These are phyloP conservation scores for Caenorhabditis zanzibari DNA, from an alignment of 2,888 invertebrate genomes.

Conservation along the genomic window DNA sequence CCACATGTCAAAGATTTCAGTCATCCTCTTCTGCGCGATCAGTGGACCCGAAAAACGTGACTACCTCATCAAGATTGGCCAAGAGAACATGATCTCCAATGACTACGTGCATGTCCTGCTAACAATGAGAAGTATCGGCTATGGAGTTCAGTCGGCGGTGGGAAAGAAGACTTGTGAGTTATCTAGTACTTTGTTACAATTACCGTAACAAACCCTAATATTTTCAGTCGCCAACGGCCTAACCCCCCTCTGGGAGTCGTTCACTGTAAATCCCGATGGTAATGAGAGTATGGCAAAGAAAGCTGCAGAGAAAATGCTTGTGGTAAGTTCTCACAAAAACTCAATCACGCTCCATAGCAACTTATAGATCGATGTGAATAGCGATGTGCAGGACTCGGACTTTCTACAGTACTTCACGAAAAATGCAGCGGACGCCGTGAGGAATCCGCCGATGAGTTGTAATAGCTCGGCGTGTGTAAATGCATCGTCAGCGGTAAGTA, in stretches of 20 bases:
- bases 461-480: slow-evolving; percentile 34
- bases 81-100: slow-evolving; percentile 36
- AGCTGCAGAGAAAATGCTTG: slow-evolving; percentile 44
- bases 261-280: slow-evolving; percentile 33
- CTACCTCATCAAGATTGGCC: slow-evolving; percentile 38
- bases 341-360: slow-evolving; percentile 12
- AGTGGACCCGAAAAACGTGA: slow-evolving; percentile 46
- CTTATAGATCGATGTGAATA: slow-evolving; percentile 53
- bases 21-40: slow-evolving; percentile 40
- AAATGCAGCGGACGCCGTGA: slow-evolving; percentile 27
- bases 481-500: slow-evolving; percentile 26
- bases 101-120: slow-evolving; percentile 54
- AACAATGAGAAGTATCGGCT: slow-evolving; percentile 57
- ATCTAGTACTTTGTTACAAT: not conserved
- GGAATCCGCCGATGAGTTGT: slow-evolving; percentile 53
- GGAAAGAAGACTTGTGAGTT: slow-evolving; percentile 50
- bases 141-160: slow-evolving; percentile 42
- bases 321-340: slow-evolving; percentile 34
- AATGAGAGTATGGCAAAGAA: slow-evolving; percentile 28
- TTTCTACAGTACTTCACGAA: slow-evolving; percentile 33
- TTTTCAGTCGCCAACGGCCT: slow-evolving; percentile 43
- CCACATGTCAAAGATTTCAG: too few relatives aligned
- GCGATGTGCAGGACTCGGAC: slow-evolving; percentile 48
- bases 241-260: slow-evolving; percentile 46
- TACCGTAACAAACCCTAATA: not conserved